Conservation (phyloP, 2,888 invertebrate species). For the Drosophila colorata region DNA sequence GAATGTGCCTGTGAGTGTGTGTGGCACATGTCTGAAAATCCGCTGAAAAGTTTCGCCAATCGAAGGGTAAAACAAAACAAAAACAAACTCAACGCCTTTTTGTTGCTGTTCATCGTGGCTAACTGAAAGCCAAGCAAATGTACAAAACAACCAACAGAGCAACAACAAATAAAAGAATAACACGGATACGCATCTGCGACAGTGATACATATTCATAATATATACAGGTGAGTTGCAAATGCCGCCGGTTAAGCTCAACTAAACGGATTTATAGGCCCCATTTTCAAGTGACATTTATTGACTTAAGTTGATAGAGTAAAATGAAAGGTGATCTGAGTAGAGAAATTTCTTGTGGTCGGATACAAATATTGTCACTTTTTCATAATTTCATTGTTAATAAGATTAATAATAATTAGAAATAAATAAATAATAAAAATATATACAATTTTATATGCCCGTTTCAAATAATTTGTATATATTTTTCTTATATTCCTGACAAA, state of each 20-base stretch:
- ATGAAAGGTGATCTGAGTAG: too few species aligned
- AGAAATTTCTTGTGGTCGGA: too few species aligned
- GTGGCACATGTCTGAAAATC: slow-evolving; percentile 35
- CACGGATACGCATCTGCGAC: slow-evolving; percentile 58
- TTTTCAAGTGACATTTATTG: too few species aligned
- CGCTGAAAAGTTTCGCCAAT: slow-evolving; percentile 26
- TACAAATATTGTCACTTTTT: too few species aligned
- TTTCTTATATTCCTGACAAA: neutral
- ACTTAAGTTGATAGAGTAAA: too few species aligned
- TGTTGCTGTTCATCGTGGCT: neutral
- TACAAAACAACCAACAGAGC: slow-evolving; percentile 34
- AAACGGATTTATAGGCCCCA: too few species aligned
- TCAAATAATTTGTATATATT: neutral
- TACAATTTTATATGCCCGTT: neutral
- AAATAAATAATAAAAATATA: too few species aligned
- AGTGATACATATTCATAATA: slow-evolving; percentile 29
- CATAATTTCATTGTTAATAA: too few species aligned
- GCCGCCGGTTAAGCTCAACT: slow-evolving; percentile 52
- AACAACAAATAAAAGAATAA: slow-evolving; percentile 20
- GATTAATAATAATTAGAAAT: too few species aligned
- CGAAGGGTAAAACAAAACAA: slow-evolving; percentile 22
- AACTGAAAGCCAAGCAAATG: slow-evolving; percentile 34
- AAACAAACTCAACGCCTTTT: too few species aligned
- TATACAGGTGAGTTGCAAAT: slow-evolving; percentile 57
- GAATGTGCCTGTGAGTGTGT: slow-evolving; percentile 3